Evolutionary conservation across 2,113 vertebrate species (phyloP).

Genomic region (Hippopotamus amphibius): DNA sequence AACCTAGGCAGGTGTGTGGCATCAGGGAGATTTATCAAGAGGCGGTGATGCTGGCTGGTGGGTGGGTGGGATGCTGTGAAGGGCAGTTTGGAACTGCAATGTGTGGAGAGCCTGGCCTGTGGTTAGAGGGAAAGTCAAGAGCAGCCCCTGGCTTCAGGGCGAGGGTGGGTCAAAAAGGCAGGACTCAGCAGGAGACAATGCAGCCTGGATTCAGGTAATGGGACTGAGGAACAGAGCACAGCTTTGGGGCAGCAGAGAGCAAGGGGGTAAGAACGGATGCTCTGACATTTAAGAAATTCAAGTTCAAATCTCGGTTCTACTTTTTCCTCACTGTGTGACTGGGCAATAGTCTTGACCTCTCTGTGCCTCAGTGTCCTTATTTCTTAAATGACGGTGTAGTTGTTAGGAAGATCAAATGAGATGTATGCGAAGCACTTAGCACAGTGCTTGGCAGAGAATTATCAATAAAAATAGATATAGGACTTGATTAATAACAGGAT

Average conservation of each 20-base stretch:
- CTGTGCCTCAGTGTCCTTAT: neutral
- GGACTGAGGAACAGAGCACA: neutral
- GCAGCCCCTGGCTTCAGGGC: too few relatives aligned
- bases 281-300: neutral
- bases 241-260: neutral
- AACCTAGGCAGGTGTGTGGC: neutral
- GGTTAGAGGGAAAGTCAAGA: neutral
- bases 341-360: neutral
- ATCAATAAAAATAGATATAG: neutral
- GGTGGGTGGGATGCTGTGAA: neutral
- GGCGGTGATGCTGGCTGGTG: neutral
- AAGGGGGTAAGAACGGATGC: neutral
- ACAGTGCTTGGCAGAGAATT: neutral
- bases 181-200: neutral
- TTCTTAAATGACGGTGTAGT: neutral
- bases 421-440: neutral
- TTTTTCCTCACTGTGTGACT: neutral
- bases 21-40: neutral
- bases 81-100: neutral
- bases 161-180: neutral
- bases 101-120: neutral
- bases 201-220: neutral
- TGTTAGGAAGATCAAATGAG: neutral
- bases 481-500: neutral
- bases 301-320: neutral